phyloP scores from a whole-genome alignment of 2,797 vertebrate genomes.

The Chelidonichthys spinosus region DNA sequence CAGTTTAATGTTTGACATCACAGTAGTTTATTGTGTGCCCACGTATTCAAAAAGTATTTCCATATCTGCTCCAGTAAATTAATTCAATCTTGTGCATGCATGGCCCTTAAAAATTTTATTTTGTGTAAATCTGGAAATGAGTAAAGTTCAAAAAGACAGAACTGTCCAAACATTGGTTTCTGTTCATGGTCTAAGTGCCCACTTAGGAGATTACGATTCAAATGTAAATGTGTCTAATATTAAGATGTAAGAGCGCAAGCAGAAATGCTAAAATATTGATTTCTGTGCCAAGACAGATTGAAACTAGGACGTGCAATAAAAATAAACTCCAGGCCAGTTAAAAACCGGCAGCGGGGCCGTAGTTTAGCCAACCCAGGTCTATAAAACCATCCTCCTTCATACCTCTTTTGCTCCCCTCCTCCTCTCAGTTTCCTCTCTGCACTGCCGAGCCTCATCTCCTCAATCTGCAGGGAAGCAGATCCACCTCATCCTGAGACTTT shows the following conservation, averaged over 20 bases:
- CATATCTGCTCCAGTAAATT: not conserved
- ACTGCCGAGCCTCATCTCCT: constrained; percentile 1
- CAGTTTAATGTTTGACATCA: not conserved
- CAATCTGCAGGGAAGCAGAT: constrained; percentile 24
- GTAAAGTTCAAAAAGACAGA: no score
- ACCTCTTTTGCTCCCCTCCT: not conserved
- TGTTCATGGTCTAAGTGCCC: no score
- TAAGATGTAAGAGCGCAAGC: no score
- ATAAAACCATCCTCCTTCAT: not conserved
- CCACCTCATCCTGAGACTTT: constrained; percentile 18
- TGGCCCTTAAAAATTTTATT: not conserved
- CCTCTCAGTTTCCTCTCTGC: constrained; percentile 24
- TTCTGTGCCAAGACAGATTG: not conserved
- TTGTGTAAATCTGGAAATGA: no score
- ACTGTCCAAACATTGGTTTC: no score
- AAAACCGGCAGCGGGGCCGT: no score
- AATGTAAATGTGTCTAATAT: no score
- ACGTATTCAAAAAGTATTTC: not conserved
- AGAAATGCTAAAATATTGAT: not conserved
- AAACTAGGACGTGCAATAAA: not conserved
- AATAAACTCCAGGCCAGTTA: no score
- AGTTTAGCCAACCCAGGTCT: not conserved
- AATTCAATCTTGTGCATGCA: not conserved
- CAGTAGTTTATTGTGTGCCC: not conserved
- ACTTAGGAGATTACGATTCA: no score